Evolutionary conservation across 2,888 invertebrate genomes (phyloP), one percentile per base, ranked within the genome.

Genomic region (Crossocerus cetratus): DNA sequence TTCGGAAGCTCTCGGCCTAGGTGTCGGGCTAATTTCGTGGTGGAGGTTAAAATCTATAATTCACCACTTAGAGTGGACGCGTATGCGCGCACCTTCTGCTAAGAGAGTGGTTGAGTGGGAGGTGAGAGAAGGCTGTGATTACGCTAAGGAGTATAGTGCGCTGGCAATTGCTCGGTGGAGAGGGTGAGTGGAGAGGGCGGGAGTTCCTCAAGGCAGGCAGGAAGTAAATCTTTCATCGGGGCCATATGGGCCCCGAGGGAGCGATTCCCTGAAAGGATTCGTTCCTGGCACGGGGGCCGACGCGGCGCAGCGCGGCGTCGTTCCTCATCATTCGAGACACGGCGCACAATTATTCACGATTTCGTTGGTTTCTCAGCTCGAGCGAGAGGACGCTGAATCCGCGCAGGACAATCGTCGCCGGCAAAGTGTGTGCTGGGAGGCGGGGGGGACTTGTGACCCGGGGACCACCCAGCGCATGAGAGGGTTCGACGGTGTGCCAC

Each of bases 401-500:
- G 23, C 32, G 23, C 66, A 57, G 23, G 60, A 66, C 60, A 58
- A 73, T 77, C 74, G 74, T 75, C 68, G n/a, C n/a, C 68, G 73
- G 73, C 64, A 64, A 76, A 82, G 43, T 66, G 65, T 69, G 72
- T 69, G n/a, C 82, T 83, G 78, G 72, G 80, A 84, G 80, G 74
- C 78, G 65, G 66, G 55, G 55, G 72, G 72, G 32, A 32, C 73
- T 80, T 59, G 66, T 62, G 78, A 69, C 68, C 70, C 42, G 61
- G 66, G 83, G 87, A 87, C 87, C 87, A 87, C 87, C 87, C 86
- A 81, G 72, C 66, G 11, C 62, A 83, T 78, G 82, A 79, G 82
- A 79, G 80, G 77, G 77, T 77, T 77, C 76, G 78, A 69, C 78
- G 74, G 32, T 32, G 79, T 79, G 86, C 86, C 87, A 87, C 87